These are phyloP conservation scores for Acanthisitta chloris DNA, from an alignment of 2,113 vertebrate genomes.

Conservation along the genomic window DNA sequence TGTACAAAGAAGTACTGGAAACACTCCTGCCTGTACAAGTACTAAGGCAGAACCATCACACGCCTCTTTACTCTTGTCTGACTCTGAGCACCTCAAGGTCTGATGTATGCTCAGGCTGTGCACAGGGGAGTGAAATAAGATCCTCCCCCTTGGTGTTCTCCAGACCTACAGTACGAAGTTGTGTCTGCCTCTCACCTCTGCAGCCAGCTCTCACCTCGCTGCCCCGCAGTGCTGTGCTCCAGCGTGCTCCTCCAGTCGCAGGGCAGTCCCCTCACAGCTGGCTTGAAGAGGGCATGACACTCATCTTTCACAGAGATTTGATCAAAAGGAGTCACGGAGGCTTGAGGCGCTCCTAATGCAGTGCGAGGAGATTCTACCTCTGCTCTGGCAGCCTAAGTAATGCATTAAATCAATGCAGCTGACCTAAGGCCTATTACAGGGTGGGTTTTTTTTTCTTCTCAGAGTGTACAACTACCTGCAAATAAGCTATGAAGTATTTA, in stretches of 20 bases:
- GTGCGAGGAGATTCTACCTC: conserved; percentile 79
- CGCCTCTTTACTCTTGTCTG: conserved; percentile 77
- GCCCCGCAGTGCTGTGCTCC: conserved; percentile 67
- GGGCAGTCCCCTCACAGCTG: conserved; percentile 90
- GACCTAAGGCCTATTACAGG: conserved; percentile 66
- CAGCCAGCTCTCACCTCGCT: conserved; percentile 78
- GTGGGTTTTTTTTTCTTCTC: not conserved
- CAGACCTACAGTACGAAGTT: conserved; percentile 73
- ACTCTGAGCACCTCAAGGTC: conserved; percentile 88
- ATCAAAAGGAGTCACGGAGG: conserved; percentile 92
- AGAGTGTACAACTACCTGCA: conserved; percentile 59
- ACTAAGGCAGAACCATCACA: conserved; percentile 84
- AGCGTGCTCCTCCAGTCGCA: conserved; percentile 76
- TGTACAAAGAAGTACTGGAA: conserved; percentile 82
- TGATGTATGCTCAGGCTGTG: conserved; percentile 82
- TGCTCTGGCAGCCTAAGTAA: conserved; percentile 77
- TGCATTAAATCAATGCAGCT: conserved; percentile 87
- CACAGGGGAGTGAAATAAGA: conserved; percentile 88
- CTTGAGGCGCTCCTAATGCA: conserved; percentile 84
- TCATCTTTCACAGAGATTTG: conserved; percentile 94
- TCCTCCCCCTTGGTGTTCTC: conserved; percentile 81
- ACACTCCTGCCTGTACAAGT: conserved; percentile 84
- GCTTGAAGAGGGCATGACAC: conserved; percentile 89
- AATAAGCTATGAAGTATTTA: conserved; percentile 54
- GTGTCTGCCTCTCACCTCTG: conserved; percentile 83